Conservation (phyloP, 2,113 vertebrate species). For the Myxocyprinus asiaticus region DNA sequence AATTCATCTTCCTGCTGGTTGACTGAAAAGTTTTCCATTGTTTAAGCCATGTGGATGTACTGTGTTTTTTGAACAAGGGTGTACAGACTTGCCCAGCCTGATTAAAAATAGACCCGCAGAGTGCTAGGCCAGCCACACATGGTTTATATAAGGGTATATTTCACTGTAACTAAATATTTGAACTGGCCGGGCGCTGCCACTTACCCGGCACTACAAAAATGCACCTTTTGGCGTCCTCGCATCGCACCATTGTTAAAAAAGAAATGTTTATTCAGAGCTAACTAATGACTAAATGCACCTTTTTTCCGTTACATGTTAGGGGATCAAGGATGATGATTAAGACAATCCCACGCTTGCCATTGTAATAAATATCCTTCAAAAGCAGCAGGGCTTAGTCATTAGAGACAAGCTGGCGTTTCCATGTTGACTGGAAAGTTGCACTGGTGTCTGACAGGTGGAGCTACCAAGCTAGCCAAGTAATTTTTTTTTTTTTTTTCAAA, state of each 20-base stretch:
- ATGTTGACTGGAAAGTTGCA: neutral
- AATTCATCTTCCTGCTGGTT: neutral
- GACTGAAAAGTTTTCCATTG: neutral
- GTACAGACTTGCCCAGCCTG: neutral
- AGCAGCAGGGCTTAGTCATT: constrained; percentile 30
- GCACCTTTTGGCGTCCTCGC: constrained; percentile 2
- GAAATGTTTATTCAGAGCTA: constrained; percentile 19
- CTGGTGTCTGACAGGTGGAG: neutral
- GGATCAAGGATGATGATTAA: constrained; percentile 1
- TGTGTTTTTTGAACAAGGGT: neutral
- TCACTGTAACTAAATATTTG: constrained; percentile 51
- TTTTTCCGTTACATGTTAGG: constrained; percentile 3
- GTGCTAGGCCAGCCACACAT: neutral
- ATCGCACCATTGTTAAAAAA: neutral
- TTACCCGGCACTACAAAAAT: constrained; percentile 32
- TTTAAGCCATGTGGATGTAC: neutral
- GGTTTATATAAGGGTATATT: constrained; percentile 46
- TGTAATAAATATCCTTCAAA: constrained; percentile 5
- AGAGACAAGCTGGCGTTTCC: constrained; percentile 13
- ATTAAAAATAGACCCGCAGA: constrained; percentile 44
- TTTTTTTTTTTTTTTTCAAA: neutral
- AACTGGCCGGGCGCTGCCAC: constrained; percentile 30
- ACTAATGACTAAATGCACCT: neutral
- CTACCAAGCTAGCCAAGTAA: neutral
- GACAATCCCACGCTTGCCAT: constrained; percentile 1